Evolutionary conservation across 2,797 vertebrate genomes (phyloP), one percentile per base, ranked within the genome.

Genomic region (Vipera latastei): DNA sequence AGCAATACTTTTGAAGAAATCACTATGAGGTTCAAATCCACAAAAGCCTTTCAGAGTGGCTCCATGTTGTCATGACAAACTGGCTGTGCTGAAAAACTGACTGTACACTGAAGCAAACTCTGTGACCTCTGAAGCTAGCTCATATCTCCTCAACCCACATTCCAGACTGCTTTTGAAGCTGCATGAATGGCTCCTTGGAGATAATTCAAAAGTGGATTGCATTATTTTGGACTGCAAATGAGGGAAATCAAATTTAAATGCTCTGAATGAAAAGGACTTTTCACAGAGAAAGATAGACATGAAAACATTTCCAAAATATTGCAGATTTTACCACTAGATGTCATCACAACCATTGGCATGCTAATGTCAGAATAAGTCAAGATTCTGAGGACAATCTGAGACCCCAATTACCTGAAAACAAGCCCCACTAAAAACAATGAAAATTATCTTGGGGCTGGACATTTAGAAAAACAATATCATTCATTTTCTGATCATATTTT

Each of bases 261-360:
- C 11, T 57, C 2, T 32, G 44, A 60, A n/a, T 85, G 53, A 92
- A 92, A 63, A 91, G 1, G n/a, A 7, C 12, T 4, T 14, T 65
- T 26, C 11, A 86, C 57, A 25, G 13, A 44, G 73, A 91, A 85
- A 85, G 26, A n/a, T 32, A 5, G 16, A 25, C 13, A 69, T 59
- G 55, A 22, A 59, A 90, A 51, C 14, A 44, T 86, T 57, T 51
- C 88, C 38, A 88, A 57, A 73, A 48, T 1, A n/a, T 18, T 12
- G 6, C 32, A 88, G 13, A 61, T 48, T 7, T 93, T 7, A 55
- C 95, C 97, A 96, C 96, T 97, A 98, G 97, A 94, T 97, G 97
- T 94, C 96, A 91, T 44, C 95, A 94, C 90, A 95, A 92, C 88
- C 96, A 94, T 83, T 93, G 51, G 56, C 95, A 94, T 51, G 51